Percentiles rank a stretch among this genome's conserved stretches.
phyloP scores from a whole-genome alignment of 2,797 vertebrate species.

The Chloroceryle inda region DNA sequence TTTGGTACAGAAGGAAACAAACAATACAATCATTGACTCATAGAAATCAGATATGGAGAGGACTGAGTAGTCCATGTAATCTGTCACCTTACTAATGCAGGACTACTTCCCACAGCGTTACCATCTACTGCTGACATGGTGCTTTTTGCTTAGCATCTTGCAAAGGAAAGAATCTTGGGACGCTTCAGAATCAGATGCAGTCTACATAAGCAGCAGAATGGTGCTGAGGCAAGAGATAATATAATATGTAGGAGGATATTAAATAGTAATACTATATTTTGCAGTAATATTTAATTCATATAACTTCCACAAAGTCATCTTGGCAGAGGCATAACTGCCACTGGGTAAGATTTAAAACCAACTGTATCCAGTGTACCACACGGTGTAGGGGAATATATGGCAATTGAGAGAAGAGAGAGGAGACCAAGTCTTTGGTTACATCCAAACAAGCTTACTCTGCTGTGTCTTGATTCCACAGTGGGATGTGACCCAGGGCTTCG shows the following conservation, averaged over 20 bases:
- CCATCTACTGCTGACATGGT: not conserved
- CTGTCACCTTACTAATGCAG: not conserved
- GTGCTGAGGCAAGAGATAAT: not conserved
- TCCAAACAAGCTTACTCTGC: not conserved
- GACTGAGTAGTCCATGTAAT: not conserved
- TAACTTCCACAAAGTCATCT: not conserved
- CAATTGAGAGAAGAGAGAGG: not conserved
- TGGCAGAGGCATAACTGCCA: not conserved
- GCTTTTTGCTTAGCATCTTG: not conserved
- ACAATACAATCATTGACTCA: slow-evolving; percentile 53
- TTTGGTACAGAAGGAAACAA: not conserved
- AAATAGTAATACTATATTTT: not conserved
- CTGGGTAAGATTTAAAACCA: not conserved
- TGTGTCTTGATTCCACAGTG: not conserved
- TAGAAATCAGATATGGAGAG: slow-evolving; percentile 47
- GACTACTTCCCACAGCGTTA: not conserved
- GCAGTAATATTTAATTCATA: not conserved
- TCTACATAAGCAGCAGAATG: not conserved
- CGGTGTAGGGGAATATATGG: not conserved
- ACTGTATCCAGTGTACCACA: rapidly evolving
- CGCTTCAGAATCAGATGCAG: not conserved
- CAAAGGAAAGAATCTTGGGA: not conserved
- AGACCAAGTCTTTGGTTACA: not conserved
- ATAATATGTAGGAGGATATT: not conserved
- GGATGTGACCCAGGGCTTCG: not conserved